These are phyloP conservation scores for Buceros bicornis DNA, from an alignment of 2,797 vertebrate species.

Conservation along the genomic window DNA sequence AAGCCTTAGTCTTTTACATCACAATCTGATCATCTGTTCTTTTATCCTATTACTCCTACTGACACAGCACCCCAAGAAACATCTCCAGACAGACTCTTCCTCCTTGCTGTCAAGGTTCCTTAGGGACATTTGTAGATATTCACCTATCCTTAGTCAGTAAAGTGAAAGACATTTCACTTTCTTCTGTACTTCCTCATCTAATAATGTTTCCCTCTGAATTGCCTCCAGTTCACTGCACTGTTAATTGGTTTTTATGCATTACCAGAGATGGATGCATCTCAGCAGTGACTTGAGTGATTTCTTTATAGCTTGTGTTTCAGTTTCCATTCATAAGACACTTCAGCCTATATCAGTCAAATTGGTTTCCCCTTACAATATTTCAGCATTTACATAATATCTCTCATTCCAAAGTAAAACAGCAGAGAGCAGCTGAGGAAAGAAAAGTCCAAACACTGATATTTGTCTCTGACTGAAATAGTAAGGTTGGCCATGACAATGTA, in stretches of 20 bases:
- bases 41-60: not conserved
- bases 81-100: not conserved
- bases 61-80: not conserved
- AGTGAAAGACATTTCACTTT: not conserved
- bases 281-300: not conserved
- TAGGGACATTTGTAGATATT: not conserved
- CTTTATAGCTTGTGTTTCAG: not conserved
- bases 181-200: not conserved
- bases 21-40: not conserved
- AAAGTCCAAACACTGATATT: not conserved
- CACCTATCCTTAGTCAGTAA: not conserved
- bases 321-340: constrained; percentile 32
- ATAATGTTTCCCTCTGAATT: constrained; percentile 3
- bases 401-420: not conserved
- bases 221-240: not conserved
- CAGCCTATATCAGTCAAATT: not conserved
- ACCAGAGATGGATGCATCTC: not conserved
- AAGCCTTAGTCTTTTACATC: not conserved
- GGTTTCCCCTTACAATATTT: not conserved
- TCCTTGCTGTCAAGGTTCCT: not conserved
- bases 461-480: not conserved
- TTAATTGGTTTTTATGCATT: constrained; percentile 42
- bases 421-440: not conserved
- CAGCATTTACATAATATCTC: not conserved
- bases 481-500: not conserved